Evolutionary conservation across 2,113 vertebrate species (phyloP), one percentile per base, ranked within the genome.

Genomic region (Misgurnus anguillicaudatus): DNA sequence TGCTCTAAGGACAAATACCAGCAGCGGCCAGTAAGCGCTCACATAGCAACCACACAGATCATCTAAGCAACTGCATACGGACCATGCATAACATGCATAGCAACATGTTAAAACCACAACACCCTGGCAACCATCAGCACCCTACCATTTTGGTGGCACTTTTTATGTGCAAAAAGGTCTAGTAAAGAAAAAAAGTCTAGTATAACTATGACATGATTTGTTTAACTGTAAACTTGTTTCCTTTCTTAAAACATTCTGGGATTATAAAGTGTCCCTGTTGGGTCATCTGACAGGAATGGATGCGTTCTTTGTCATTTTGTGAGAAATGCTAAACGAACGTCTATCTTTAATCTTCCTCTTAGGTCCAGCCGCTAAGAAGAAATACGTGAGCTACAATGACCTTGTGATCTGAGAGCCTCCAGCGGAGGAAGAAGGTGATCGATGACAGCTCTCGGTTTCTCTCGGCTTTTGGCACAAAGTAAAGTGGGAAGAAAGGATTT

Each of bases 381-480:
- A 96, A 85, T 96, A 95, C 58, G 96, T 97, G 91, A 98, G 94
- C 89, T 97, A 97, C 92, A 96, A 95, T 83, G 95, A 98, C 92
- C 92, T 97, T 82, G 95, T 95, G 84, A 98, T 97, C 90, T 98
- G 94, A 91, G 64, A 66, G 65, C 77, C 84, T 87, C 84, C 83
- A 89, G 88, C 87, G 21, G 53, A 76, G 19, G 72, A 81, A 72
- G 84, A 84, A 89, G 87, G 80, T 83, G 91, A 92, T 91, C 87
- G 65, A 80, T 53, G 85, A 84, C 86, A 71, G 64, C 45, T 60
- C 81, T 63, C 79, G 75, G 75, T 67, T 21, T 78, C 75, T 80
- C 55, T 79, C 76, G 7, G 62, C 76, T 48, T 70, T 60, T 39
- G 81, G 55, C 36, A 77, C 67, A 81, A 67, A 82, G 65, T 58